phyloP scores from a whole-genome alignment of 2,888 invertebrate species.

The Holacanthella duospinosa region DNA sequence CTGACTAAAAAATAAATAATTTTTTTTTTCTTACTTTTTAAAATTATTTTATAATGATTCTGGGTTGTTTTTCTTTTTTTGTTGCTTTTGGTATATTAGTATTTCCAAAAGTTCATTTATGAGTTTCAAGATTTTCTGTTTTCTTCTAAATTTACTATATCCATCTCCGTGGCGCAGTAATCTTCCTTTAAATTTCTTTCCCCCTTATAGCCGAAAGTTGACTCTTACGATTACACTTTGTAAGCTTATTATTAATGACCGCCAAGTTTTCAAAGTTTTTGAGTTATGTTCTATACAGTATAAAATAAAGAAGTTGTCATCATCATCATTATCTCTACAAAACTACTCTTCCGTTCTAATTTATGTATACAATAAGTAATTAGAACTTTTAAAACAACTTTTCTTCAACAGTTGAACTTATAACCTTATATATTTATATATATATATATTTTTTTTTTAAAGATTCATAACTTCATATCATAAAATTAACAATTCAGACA shows the following conservation, averaged over 20 bases:
- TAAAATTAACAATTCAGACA: background rate
- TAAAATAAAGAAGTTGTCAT: constrained; percentile 4
- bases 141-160: too few relatives aligned
- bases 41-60: too few relatives aligned
- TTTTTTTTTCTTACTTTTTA: too few relatives aligned
- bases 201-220: too few relatives aligned
- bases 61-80: too few relatives aligned
- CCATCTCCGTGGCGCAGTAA: too few relatives aligned
- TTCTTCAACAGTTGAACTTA: background rate
- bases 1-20: too few relatives aligned
- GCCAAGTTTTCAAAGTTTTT: background rate
- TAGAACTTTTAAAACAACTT: background rate
- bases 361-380: background rate
- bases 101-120: too few relatives aligned
- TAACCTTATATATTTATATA: too few relatives aligned
- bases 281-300: constrained; percentile 3
- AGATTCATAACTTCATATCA: background rate
- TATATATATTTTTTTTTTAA: background rate
- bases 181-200: too few relatives aligned
- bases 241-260: constrained; percentile 1
- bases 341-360: background rate
- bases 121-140: too few relatives aligned
- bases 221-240: background rate
- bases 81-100: too few relatives aligned
- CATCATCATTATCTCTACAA: constrained; percentile 4